Evolutionary conservation across 2,888 invertebrate genomes (phyloP).

Genomic region (Odontocerum albicorne): DNA sequence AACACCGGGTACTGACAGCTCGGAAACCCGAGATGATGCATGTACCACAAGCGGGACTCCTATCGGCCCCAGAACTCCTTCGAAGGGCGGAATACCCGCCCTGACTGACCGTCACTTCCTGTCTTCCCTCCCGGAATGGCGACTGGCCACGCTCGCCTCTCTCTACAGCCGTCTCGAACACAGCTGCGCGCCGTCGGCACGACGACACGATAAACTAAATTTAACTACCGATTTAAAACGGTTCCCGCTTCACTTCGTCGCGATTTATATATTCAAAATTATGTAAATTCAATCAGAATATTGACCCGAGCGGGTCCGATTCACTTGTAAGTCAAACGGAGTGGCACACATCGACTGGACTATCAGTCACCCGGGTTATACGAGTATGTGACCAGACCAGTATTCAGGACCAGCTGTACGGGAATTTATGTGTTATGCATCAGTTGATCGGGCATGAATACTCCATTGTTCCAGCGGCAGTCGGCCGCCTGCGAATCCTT

Average conservation of each 20-base stretch:
- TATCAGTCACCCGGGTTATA: too few species aligned
- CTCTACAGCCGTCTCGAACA: neutral
- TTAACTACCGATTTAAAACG: neutral
- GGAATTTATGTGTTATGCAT: neutral
- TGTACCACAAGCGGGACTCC: too few species aligned
- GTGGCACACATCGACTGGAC: too few species aligned
- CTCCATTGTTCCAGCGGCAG: constrained; percentile 1
- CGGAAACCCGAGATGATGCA: too few species aligned
- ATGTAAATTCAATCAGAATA: constrained; percentile 5
- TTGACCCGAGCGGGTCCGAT: neutral
- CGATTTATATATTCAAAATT: constrained; percentile 2
- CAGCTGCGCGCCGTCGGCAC: neutral
- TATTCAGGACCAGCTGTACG: neutral
- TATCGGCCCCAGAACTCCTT: too few species aligned
- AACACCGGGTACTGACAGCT: too few species aligned
- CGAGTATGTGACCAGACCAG: neutral
- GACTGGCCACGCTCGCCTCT: neutral
- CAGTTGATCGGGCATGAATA: constrained; percentile 2
- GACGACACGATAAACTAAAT: neutral
- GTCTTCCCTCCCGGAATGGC: neutral
- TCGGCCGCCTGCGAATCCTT: too few species aligned
- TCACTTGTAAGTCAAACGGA: neutral
- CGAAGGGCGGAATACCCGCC: too few species aligned
- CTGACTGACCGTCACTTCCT: neutral
- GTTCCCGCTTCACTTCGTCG: neutral